Percentiles rank a stretch among this genome's conserved stretches.
These are phyloP conservation scores for Cantharis nigra DNA, from an alignment of 2,888 invertebrate genomes.

Conservation along the genomic window DNA sequence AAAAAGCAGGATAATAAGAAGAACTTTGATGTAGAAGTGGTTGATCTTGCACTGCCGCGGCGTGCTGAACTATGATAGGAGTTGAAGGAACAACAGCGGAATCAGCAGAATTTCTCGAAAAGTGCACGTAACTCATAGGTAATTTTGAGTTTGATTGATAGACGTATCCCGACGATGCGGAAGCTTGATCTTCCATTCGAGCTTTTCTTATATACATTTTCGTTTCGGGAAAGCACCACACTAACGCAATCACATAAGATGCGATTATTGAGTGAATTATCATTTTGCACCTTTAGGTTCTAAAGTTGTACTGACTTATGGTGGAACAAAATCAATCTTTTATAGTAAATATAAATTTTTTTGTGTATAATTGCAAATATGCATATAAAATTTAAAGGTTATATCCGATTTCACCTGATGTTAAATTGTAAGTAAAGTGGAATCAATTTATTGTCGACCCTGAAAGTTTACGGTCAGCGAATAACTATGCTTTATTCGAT, in stretches of 20 bases:
- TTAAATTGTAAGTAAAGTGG: slow-evolving; percentile 5
- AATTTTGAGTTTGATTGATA: slow-evolving; percentile 60
- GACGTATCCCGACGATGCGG: slow-evolving; percentile 64
- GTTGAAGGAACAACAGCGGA: slow-evolving; percentile 38
- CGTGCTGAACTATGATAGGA: slow-evolving; percentile 40
- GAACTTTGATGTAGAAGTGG: slow-evolving; percentile 40
- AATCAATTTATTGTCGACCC: slow-evolving; percentile 18
- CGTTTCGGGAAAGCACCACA: neutral
- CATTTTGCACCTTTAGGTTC: neutral
- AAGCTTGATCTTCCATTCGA: slow-evolving; percentile 63
- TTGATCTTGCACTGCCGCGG: slow-evolving; percentile 42
- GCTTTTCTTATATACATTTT: slow-evolving; percentile 16
- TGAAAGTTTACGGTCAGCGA: slow-evolving; percentile 22
- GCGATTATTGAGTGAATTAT: neutral
- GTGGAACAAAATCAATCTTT: slow-evolving; percentile 2
- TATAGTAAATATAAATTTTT: neutral
- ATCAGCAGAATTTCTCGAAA: slow-evolving; percentile 54
- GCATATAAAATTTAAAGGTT: slow-evolving; percentile 15
- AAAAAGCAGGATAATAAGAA: slow-evolving; percentile 9
- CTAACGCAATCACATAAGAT: neutral
- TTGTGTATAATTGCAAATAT: slow-evolving; percentile 3
- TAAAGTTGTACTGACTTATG: neutral
- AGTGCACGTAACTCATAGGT: slow-evolving; percentile 57
- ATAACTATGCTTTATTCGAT: slow-evolving; percentile 13
- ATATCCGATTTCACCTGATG: slow-evolving; percentile 18